Conservation (phyloP, 2,797 vertebrate genomes). For the Gambusia yucatana region DNA sequence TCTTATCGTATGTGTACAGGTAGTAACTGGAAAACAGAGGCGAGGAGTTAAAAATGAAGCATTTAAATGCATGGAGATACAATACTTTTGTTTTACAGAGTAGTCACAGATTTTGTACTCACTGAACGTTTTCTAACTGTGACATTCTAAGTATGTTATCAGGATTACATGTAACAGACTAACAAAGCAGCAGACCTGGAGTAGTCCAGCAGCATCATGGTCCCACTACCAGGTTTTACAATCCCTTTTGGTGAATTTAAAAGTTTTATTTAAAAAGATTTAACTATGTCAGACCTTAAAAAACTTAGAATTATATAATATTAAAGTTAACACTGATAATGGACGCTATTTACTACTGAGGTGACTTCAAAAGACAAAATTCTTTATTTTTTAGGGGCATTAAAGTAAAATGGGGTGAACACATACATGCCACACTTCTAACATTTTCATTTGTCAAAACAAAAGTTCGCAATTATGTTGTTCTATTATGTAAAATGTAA, state of each 20-base stretch:
- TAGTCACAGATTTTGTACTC: neutral
- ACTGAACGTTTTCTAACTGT: neutral
- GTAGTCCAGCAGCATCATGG: neutral
- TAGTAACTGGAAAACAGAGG: slow-evolving; percentile 84
- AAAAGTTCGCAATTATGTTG: neutral
- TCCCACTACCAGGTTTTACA: neutral
- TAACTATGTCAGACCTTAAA: no score
- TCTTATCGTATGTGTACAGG: slow-evolving; percentile 97
- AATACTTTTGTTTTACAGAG: neutral
- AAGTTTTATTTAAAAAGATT: neutral
- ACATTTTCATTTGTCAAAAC: neutral
- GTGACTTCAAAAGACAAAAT: neutral
- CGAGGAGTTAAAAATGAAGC: slow-evolving; percentile 14
- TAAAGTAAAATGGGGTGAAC: neutral
- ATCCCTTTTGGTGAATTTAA: neutral
- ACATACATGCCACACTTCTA: neutral
- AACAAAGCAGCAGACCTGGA: neutral
- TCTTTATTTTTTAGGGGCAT: neutral
- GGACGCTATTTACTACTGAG: neutral
- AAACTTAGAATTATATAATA: no score
- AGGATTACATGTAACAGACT: neutral
- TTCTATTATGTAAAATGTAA: neutral
- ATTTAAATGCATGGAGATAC: neutral
- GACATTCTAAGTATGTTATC: neutral
- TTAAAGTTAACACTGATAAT: neutral